Evolutionary conservation across 2,888 invertebrate genomes (phyloP).

Genomic region (Clusia tigrina): DNA sequence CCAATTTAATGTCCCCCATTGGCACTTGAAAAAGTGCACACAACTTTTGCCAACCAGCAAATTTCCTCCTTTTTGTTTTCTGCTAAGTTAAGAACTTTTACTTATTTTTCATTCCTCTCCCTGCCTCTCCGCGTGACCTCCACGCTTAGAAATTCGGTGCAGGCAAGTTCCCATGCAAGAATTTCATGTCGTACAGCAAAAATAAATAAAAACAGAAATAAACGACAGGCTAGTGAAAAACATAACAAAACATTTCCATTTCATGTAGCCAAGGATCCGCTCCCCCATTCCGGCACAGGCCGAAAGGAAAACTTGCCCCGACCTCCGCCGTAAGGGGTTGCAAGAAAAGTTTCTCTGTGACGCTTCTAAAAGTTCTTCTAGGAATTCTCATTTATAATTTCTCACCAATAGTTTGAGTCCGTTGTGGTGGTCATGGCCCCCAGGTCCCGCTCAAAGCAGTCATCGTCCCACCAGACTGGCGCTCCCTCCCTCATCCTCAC

Average conservation of each 20-base stretch:
- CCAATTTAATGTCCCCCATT: constrained; percentile 5
- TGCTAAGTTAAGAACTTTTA: constrained; percentile 44
- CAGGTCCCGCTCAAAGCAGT: too few species aligned
- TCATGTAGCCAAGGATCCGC: background rate
- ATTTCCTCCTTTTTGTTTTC: background rate
- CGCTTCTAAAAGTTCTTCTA: constrained; percentile 54
- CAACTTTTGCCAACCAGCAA: background rate
- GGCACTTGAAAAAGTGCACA: constrained; percentile 3
- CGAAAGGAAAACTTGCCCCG: background rate
- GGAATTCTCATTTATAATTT: constrained; percentile 59
- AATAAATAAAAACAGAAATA: background rate
- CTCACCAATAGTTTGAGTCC: constrained; percentile 12
- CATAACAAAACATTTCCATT: constrained; percentile 3
- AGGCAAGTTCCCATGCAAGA: background rate
- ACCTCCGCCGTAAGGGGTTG: constrained; percentile 7
- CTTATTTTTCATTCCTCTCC: constrained; percentile 32
- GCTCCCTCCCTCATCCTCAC: too few species aligned
- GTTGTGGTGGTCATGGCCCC: too few species aligned
- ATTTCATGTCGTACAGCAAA: background rate
- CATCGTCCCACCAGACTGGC: too few species aligned
- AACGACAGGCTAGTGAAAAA: too few species aligned
- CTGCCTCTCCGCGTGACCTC: background rate
- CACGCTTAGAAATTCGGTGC: background rate
- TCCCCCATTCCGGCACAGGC: background rate
- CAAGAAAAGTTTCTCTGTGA: constrained; percentile 41